Evolutionary conservation across 2,797 vertebrate genomes (phyloP).

Genomic region (Vultur gryphus): DNA sequence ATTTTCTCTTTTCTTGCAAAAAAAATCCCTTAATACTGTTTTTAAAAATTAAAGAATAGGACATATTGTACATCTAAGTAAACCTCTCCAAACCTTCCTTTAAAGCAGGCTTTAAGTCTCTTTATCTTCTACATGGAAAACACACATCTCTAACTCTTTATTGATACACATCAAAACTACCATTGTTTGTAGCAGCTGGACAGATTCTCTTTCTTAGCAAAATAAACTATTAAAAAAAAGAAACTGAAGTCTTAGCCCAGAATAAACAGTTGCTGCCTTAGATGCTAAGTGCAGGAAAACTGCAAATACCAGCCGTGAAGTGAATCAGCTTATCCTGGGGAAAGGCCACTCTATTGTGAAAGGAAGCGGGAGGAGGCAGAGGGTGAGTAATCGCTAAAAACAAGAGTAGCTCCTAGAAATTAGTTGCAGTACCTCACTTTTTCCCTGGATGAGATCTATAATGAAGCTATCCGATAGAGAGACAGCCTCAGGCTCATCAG

Average conservation of each 20-base stretch:
- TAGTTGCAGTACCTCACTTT: neutral
- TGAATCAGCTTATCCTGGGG: neutral
- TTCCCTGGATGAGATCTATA: neutral
- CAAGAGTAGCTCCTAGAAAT: neutral
- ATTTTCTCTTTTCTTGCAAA: constrained; percentile 2
- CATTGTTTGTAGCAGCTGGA: constrained; percentile 25
- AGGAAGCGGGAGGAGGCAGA: neutral
- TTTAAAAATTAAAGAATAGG: constrained; percentile 23
- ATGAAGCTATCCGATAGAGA: neutral
- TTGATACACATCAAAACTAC: neutral
- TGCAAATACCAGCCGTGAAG: constrained; percentile 15
- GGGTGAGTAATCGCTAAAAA: neutral
- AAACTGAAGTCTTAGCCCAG: neutral
- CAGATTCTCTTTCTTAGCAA: neutral
- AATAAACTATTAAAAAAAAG: neutral
- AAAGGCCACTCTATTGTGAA: neutral
- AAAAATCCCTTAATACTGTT: constrained; percentile 2
- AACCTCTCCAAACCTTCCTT: constrained; percentile 33
- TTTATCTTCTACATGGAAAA: neutral
- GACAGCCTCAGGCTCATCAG: neutral
- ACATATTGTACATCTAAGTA: constrained; percentile 6
- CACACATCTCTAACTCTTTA: neutral
- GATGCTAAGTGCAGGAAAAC: neutral
- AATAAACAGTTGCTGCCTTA: neutral
- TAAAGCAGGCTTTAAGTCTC: constrained; percentile 5